phyloP scores from a whole-genome alignment of 2,113 vertebrate genomes.

The Vulpes vulpes region DNA sequence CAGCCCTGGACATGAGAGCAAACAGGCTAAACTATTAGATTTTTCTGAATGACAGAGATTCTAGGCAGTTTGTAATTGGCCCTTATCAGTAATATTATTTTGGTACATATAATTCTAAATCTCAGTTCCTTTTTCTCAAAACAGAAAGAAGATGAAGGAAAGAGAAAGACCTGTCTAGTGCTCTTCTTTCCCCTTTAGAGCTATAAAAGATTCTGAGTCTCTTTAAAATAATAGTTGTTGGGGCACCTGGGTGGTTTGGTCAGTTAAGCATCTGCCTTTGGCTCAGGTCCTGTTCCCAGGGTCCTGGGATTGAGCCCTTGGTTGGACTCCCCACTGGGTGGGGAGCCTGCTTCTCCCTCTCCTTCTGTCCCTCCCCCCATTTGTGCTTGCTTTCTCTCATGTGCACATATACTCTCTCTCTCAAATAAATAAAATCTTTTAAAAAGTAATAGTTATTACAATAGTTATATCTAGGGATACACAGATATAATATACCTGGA shows the following conservation, averaged over 20 bases:
- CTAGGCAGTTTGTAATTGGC: not conserved
- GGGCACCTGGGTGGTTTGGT: not conserved
- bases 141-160: not conserved
- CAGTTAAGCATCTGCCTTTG: not conserved
- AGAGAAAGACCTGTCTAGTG: not conserved
- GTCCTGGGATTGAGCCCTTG: too few species aligned
- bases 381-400: too few species aligned
- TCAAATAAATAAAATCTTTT: too few species aligned
- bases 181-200: not conserved
- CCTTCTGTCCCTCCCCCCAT: too few species aligned
- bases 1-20: not conserved
- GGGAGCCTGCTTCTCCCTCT: too few species aligned
- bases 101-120: constrained; percentile 33
- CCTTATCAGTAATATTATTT: not conserved
- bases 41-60: not conserved
- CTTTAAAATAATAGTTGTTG: constrained; percentile 24
- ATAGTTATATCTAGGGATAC: not conserved
- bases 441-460: not conserved
- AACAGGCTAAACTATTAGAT: not conserved
- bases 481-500: not conserved
- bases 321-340: too few species aligned
- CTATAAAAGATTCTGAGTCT: not conserved
- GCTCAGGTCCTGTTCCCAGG: too few species aligned
- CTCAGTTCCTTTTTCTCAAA: not conserved
- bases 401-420: too few species aligned